phyloP scores from a whole-genome alignment of 2,113 vertebrate species.

The Clarias magur region DNA sequence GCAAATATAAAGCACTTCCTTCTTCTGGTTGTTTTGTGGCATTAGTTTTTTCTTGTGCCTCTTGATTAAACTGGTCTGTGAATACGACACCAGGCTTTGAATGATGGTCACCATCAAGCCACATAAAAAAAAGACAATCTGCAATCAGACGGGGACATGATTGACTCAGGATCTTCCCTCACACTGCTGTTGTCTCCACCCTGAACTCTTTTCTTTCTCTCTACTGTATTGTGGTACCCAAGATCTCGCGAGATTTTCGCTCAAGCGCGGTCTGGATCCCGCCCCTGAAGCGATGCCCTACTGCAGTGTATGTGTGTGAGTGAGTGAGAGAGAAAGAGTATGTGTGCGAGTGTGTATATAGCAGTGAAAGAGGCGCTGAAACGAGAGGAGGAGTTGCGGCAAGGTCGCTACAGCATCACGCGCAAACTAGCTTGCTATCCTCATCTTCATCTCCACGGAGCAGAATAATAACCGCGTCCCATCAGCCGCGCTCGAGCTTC shows the following conservation, averaged over 20 bases:
- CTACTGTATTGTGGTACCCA: background rate
- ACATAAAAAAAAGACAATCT: background rate
- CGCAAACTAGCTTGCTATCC: background rate
- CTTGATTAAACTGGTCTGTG: background rate
- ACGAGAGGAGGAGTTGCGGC: slow-evolving; percentile 71
- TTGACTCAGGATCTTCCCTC: background rate
- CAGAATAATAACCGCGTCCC: slow-evolving; percentile 13
- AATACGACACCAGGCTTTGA: background rate
- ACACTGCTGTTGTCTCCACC: slow-evolving; percentile 19
- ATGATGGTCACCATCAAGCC: background rate
- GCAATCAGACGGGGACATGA: too few relatives aligned
- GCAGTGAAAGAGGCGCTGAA: slow-evolving; percentile 51
- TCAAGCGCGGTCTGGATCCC: slow-evolving; percentile 46
- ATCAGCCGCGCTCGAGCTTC: background rate
- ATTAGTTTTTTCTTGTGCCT: background rate
- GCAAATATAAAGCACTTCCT: slow-evolving; percentile 1
- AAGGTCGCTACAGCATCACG: slow-evolving; percentile 73
- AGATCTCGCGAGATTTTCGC: slow-evolving; percentile 67
- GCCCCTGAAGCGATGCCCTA: slow-evolving; percentile 64
- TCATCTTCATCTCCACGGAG: background rate
- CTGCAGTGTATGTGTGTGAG: slow-evolving; percentile 66
- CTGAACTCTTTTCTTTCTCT: slow-evolving; percentile 41
- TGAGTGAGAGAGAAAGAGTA: background rate
- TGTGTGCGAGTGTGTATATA: slow-evolving; percentile 63
- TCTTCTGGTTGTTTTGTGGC: too few relatives aligned